Conservation (phyloP, 1,140 invertebrate genomes). For the Trachelipus rathkii region DNA sequence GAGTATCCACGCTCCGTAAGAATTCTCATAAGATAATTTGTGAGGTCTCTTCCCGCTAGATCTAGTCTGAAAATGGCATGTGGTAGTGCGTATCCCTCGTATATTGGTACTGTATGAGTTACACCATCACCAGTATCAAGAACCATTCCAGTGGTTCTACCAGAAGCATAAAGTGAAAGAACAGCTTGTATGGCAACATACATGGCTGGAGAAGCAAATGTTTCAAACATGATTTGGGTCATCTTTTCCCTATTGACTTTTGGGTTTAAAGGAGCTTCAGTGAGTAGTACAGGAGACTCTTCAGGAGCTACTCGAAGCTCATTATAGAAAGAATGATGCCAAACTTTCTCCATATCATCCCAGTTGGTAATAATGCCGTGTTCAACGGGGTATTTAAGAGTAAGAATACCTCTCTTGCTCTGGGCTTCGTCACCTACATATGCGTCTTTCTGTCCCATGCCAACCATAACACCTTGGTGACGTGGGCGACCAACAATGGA, state of each 20-base stretch:
- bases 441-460: too few species aligned
- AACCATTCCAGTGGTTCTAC: conserved; percentile 91
- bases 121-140: conserved; percentile 90
- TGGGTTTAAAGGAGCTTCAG: conserved; percentile 87
- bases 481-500: too few species aligned
- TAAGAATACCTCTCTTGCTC: too few species aligned
- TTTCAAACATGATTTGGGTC: too few species aligned
- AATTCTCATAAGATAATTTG: conserved; percentile 88
- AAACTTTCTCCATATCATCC: conserved; percentile 97
- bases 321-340: conserved; percentile 94
- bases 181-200: conserved; percentile 88
- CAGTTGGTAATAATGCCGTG: conserved; percentile 94
- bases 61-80: conserved; percentile 69
- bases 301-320: conserved; percentile 89
- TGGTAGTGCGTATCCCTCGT: too few species aligned
- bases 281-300: conserved; percentile 85
- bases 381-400: conserved; percentile 88
- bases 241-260: conserved; percentile 76
- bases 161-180: conserved; percentile 83
- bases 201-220: too few species aligned
- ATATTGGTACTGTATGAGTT: conserved; percentile 60
- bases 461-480: too few species aligned
- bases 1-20: conserved; percentile 67
- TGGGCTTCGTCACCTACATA: too few species aligned
- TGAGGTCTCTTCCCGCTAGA: conserved; percentile 81